Evolutionary conservation across 2,888 invertebrate species (phyloP).

Genomic region (Candidula unifasciata): DNA sequence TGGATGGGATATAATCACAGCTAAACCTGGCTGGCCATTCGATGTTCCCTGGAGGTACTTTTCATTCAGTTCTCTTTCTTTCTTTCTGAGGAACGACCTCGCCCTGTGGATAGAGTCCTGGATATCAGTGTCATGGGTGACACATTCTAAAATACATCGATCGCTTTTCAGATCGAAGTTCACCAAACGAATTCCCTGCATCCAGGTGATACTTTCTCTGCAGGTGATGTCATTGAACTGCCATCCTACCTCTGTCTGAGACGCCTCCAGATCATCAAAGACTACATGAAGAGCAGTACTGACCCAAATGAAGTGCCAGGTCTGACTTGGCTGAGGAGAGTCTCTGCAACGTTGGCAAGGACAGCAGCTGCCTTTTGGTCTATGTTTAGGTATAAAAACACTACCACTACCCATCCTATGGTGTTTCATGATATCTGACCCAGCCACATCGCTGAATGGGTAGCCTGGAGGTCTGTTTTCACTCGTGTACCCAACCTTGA

Average conservation of each 20-base stretch:
- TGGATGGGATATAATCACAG: constrained; percentile 26
- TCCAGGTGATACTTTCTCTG: too few relatives aligned
- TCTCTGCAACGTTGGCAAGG: background rate
- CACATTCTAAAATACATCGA: constrained; percentile 22
- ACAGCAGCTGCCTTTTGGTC: background rate
- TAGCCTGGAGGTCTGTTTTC: background rate
- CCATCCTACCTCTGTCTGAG: background rate
- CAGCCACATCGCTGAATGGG: background rate
- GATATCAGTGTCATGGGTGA: constrained; percentile 10
- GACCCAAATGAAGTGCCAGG: constrained; percentile 5
- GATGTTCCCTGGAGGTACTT: background rate
- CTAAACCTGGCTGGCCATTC: background rate
- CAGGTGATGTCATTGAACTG: background rate
- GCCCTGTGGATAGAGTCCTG: background rate
- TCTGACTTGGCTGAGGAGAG: background rate
- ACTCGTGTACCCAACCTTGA: background rate
- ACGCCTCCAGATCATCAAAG: constrained; percentile 16
- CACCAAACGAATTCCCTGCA: constrained; percentile 12
- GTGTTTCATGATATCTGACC: background rate
- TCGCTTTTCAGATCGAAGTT: background rate
- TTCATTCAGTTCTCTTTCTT: background rate
- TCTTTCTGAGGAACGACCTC: background rate
- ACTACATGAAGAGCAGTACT: constrained; percentile 22
- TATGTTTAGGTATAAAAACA: constrained; percentile 4
- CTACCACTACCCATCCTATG: constrained; percentile 9